Base-by-base conservation (phyloP, 1,140 invertebrate species). In the Saccostrea echinata region DNA sequence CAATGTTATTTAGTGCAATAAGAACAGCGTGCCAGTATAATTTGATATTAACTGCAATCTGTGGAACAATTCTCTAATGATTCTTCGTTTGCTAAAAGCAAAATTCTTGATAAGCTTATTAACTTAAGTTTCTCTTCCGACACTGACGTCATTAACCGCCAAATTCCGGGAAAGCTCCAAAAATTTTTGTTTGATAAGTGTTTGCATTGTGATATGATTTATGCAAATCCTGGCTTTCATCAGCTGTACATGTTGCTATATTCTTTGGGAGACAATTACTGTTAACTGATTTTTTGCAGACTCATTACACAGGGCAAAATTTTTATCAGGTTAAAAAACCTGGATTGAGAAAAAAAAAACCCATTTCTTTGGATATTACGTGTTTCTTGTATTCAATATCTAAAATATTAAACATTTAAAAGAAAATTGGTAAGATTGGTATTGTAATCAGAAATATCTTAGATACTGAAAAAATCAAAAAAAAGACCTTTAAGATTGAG, bases 51-150 rank as follows among this genome's bases (percentile, higher is more conserved):
- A 33, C 27, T 30, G 16, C 30, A 76, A 76, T 33, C 68, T 3
- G 68, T 27, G 27, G 68, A 76, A 76, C 68, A 30, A 30, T 76
- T 30, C 68, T 76, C 24, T 76, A 76, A 76, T 16, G 68, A 76
- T 76, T 76, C 30, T 33, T 30, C 24, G 16, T 76, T 76, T 76
- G 68, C 68, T 76, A 16, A 76, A 27, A 76, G 68, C 68, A 30
- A 76, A 76, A 27, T 27, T 16, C 27, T 30, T 71, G 24, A 30
- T 76, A 76, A 76, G 68, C 30, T 76, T 76, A 76, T 76, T 30
- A 33, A 76, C 27, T 76, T 33, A 27, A 76, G 27, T 33, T 61
- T 30, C 68, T 76, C 3, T 76, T 35, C 68, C 11, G 27, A 76
- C 68, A 33, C 68, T 27, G 68, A 76, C 68, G 68, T 76, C 68